Percentiles rank a stretch among this genome's conserved stretches.
phyloP scores from a whole-genome alignment of 2,888 invertebrate genomes.

The Drosophila vallismaia region DNA sequence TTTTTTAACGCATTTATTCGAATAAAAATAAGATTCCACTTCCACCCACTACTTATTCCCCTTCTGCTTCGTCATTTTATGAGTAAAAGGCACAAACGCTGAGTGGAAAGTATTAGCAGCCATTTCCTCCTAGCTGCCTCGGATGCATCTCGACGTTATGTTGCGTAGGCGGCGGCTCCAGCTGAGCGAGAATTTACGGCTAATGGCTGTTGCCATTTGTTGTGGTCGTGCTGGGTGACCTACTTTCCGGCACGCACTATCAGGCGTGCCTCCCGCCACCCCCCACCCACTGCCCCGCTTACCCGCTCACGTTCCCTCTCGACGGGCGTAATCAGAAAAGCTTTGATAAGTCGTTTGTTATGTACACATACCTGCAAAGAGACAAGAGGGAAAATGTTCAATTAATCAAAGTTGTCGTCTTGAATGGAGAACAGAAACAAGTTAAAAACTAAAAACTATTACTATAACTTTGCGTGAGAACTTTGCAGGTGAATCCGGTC shows the following conservation, averaged over 20 bases:
- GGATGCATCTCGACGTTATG: constrained; percentile 18
- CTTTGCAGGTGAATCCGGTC: constrained; percentile 7
- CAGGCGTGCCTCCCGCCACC: constrained; percentile 11
- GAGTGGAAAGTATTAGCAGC: constrained; percentile 1
- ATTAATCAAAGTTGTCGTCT: constrained; percentile 5
- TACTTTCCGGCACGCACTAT: constrained; percentile 48
- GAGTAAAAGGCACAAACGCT: neutral
- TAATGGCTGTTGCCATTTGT: constrained; percentile 19
- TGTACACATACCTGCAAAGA: constrained; percentile 43
- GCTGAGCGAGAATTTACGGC: constrained; percentile 24
- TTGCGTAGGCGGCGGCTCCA: constrained; percentile 2
- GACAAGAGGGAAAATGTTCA: constrained; percentile 9
- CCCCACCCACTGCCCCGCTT: constrained; percentile 4
- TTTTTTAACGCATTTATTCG: neutral
- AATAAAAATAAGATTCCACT: neutral
- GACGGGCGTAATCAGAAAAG: constrained; percentile 29
- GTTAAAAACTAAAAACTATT: neutral
- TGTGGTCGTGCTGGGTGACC: constrained; percentile 35
- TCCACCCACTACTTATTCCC: neutral
- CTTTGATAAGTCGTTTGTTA: constrained; percentile 30
- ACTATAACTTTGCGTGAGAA: constrained; percentile 39
- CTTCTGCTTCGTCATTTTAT: neutral
- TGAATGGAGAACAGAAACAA: neutral
- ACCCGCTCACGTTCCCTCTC: constrained; percentile 21
- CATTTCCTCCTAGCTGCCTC: constrained; percentile 3